Evolutionary conservation across 2,797 vertebrate genomes (phyloP), one percentile per base, ranked within the genome.

Genomic region (Aplochiton taeniatus): DNA sequence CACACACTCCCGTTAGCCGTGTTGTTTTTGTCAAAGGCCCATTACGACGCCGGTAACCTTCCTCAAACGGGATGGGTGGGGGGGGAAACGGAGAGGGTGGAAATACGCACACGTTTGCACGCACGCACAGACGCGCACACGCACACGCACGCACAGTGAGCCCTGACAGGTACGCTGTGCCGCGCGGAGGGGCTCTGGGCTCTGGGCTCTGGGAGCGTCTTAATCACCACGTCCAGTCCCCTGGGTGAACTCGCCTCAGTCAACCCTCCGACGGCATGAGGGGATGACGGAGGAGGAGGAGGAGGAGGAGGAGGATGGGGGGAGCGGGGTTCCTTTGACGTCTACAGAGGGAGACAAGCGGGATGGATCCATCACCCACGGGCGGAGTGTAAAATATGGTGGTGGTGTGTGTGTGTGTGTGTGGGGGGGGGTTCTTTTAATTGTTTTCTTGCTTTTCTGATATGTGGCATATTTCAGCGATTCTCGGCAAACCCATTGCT

Each of bases 381-480:
- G 59, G 44, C 53, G 1, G 57, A 10, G 17, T 52, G 9, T 72
- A 72, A 80, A 78, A 84, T 78, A 76, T 54, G 65, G 6, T 31
- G 31, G 31, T 31, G 31, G 31, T 31, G 31, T 2, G 2, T 3
- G 31, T 31, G 31, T 31, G 31, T 31, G 31, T 31, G 31, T 31
- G 31, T 31, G 31, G 31, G 31, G 31, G 31, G 72, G n/a, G 58
- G 65, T 70, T 65, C 46, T 45, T 65, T 76, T 80, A 50, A 50
- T 50, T 82, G 80, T 84, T 85, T 78, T 80, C 82, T 76, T 79
- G 70, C 70, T 51, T 77, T 61, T 76, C 53, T 79, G 73, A 81
- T 78, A 44, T 63, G 74, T 63, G 76, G 73, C 69, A 81, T 75
- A 78, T 81, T 79, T 83, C 47, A 82, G 65, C 56, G 16, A 77